These are phyloP conservation scores for Sanderia malayensis DNA, from an alignment of 30 jellyfish, hydroid and myxozoan genomes.

Conservation along the genomic window DNA sequence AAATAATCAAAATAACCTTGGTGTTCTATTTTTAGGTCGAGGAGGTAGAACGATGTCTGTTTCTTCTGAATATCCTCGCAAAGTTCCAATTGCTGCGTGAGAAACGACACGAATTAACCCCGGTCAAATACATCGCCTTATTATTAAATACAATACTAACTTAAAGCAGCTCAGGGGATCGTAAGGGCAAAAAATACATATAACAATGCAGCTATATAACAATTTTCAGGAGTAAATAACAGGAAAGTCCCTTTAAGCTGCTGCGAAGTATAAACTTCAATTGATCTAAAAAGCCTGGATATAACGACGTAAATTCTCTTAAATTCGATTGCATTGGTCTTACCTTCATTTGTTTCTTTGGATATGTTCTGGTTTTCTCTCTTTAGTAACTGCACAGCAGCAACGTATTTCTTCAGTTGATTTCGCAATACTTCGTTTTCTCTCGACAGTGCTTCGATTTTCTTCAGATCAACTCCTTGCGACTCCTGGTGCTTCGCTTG, in stretches of 20 bases:
- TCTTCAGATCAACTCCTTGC: conserved; percentile 45
- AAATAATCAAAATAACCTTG: conserved; percentile 46
- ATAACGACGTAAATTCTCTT: neutral
- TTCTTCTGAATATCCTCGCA: conserved; percentile 49
- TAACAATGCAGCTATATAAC: too few species aligned
- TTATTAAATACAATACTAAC: too few species aligned
- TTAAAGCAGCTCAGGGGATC: too few species aligned
- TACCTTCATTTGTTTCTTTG: conserved; percentile 81
- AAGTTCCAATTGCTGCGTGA: conserved; percentile 63
- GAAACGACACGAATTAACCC: too few species aligned
- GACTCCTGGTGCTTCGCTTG: conserved; percentile 14
- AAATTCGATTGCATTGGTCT: neutral
- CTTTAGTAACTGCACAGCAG: conserved; percentile 84
- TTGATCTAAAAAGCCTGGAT: too few species aligned
- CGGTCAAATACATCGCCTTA: too few species aligned
- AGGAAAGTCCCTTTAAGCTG: too few species aligned
- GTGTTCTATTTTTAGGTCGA: conserved; percentile 46
- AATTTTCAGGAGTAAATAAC: too few species aligned
- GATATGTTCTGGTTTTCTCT: conserved; percentile 66
- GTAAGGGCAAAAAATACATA: too few species aligned
- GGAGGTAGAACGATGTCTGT: conserved; percentile 52
- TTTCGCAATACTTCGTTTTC: conserved; percentile 85
- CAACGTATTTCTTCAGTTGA: conserved; percentile 91
- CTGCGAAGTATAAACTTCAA: too few species aligned
- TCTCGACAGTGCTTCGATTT: conserved; percentile 50